Evolutionary conservation across 2,797 vertebrate species (phyloP).

Genomic region (Spheniscus humboldti): DNA sequence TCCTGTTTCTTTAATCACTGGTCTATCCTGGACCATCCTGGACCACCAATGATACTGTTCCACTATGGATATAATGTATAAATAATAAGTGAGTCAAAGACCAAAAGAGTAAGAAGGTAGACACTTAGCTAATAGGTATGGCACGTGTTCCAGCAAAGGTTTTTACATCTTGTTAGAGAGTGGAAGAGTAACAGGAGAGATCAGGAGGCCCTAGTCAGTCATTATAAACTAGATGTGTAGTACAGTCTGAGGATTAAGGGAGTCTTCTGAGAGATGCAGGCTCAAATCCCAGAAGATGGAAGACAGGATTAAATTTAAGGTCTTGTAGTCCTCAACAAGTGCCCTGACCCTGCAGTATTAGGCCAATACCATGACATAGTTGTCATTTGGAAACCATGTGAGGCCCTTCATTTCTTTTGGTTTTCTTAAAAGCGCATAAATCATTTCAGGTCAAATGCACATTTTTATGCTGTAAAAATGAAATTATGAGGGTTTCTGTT

Average conservation of each 20-base stretch:
- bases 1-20: neutral
- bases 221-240: rapidly evolving
- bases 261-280: neutral
- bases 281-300: neutral
- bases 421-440: neutral
- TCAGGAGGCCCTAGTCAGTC: neutral
- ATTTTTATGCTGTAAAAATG: neutral
- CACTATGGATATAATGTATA: neutral
- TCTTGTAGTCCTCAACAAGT: neutral
- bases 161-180: neutral
- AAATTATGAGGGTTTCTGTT: neutral
- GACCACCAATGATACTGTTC: neutral
- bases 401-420: neutral
- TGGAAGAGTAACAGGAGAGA: neutral
- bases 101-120: neutral
- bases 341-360: neutral
- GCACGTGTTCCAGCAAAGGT: neutral
- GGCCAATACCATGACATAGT: neutral
- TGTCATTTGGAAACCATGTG: neutral
- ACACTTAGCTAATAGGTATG: neutral
- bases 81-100: neutral
- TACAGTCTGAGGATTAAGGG: neutral
- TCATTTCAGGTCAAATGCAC: neutral
- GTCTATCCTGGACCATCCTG: neutral
- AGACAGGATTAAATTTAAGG: neutral